Evolutionary conservation across 2,888 invertebrate genomes (phyloP).

Genomic region (Aporophyla lueneburgensis): DNA sequence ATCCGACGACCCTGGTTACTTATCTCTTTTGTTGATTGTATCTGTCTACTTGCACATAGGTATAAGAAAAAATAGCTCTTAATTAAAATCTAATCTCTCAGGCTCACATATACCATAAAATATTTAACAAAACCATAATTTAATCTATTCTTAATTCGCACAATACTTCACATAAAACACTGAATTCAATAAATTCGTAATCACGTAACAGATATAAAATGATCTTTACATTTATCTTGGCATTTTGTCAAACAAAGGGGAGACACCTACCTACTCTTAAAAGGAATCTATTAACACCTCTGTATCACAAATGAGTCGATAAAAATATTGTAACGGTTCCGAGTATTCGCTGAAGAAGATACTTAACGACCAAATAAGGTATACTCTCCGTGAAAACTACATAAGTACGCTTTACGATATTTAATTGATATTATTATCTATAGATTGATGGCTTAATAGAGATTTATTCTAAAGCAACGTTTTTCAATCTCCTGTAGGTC

Average conservation of each 20-base stretch:
- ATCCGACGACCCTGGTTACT: no score
- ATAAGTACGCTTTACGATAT: not conserved
- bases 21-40: no score
- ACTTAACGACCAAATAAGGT: constrained; percentile 28
- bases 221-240: not conserved
- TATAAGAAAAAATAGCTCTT: no score
- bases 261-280: not conserved
- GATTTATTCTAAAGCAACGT: not conserved
- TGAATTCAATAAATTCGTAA: constrained; percentile 49
- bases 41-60: no score
- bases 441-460: not conserved
- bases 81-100: not conserved
- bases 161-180: not conserved
- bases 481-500: not conserved
- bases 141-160: not conserved
- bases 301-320: constrained; percentile 25
- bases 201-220: constrained; percentile 59
- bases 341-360: constrained; percentile 17
- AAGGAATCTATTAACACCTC: constrained; percentile 18
- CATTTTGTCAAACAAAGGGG: constrained; percentile 14
- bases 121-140: not conserved
- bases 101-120: not conserved
- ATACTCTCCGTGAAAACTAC: constrained; percentile 14
- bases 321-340: constrained; percentile 42
- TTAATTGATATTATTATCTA: constrained; percentile 5